Evolutionary conservation across 2,888 invertebrate genomes (phyloP), one percentile per base, ranked within the genome.

Genomic region (Epinotia nisella): DNA sequence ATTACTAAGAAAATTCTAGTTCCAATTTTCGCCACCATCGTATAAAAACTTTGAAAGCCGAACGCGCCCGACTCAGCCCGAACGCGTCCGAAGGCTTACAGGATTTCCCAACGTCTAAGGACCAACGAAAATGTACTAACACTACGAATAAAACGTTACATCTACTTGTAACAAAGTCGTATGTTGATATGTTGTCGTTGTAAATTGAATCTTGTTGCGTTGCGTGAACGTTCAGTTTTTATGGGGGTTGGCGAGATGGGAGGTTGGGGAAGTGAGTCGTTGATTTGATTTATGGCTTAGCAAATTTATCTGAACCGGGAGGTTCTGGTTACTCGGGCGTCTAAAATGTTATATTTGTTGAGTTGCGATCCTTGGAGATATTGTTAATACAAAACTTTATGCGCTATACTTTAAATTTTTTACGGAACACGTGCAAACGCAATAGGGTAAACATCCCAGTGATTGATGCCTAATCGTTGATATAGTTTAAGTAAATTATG

Each of bases 251-350:
- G 13, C n/a, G 35, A 66, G 66, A 41, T 66, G n/a, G 9, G 66
- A 66, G 55, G n/a, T 24, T 56, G 10, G n/a, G 21, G 41, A 24
- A 55, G 21, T 55, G 10, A 56, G 66, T 53, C 0, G 17, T 66
- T 24, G 55, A 66, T 66, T 56, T 66, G 66, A 66, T 66, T 66
- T 66, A 56, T 66, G 41, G 21, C 53, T 66, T 66, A 41, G 66
- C n/a, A 66, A 66, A 66, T 66, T 66, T 66, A 66, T 66, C 56
- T 41, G 55, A 41, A 66, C 55, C n/a, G n/a, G 19, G 65, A 53
- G 65, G 19, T 66, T 66, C 41, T 55, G 24, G 66, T 56, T 66
- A 56, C 55, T n/a, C 61, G 41, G n/a, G 17, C 59, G 61, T 21
- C n/a, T 21, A 29, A 62, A 62, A 62, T 62, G 45, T 62, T 24